These are phyloP conservation scores for Leptosomus discolor DNA, from an alignment of 2,113 vertebrate species.

Conservation along the genomic window DNA sequence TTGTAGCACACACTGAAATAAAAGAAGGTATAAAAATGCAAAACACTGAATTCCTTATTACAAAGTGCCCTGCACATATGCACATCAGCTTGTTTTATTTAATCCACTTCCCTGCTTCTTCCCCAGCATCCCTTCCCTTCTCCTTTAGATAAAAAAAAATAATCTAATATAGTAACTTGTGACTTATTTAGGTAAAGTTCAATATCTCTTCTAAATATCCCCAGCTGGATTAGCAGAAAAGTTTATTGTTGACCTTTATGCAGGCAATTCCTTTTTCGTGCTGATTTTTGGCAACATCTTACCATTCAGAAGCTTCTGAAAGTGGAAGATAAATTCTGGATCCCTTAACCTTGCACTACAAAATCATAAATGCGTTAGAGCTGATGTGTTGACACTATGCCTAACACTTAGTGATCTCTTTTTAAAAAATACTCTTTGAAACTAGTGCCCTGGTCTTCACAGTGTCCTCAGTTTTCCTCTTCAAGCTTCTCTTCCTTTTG, in stretches of 20 bases:
- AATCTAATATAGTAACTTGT: not conserved
- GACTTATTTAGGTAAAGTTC: not conserved
- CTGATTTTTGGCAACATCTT: not conserved
- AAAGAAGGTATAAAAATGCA: not conserved
- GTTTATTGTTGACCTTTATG: not conserved
- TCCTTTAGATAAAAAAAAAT: not conserved
- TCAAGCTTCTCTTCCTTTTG: not conserved
- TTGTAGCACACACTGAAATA: not conserved
- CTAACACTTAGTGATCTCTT: not conserved
- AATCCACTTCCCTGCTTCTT: not conserved
- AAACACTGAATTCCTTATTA: not conserved
- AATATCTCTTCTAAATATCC: not conserved
- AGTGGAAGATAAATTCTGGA: not conserved
- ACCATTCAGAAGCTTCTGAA: not conserved
- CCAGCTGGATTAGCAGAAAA: not conserved
- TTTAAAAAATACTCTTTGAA: not conserved
- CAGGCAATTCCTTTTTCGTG: rapidly evolving
- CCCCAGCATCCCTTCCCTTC: not conserved
- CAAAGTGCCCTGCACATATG: not conserved
- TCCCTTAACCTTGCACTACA: not conserved
- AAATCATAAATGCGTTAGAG: not conserved
- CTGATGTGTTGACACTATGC: not conserved
- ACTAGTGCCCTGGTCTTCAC: not conserved
- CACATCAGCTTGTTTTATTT: not conserved
- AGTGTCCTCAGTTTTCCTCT: not conserved